A percentile compares a stretch with the other conserved stretches of the same genome.
These are phyloP conservation scores for Heliconius cydno DNA, from an alignment of 2,888 invertebrate genomes.

Conservation along the genomic window DNA sequence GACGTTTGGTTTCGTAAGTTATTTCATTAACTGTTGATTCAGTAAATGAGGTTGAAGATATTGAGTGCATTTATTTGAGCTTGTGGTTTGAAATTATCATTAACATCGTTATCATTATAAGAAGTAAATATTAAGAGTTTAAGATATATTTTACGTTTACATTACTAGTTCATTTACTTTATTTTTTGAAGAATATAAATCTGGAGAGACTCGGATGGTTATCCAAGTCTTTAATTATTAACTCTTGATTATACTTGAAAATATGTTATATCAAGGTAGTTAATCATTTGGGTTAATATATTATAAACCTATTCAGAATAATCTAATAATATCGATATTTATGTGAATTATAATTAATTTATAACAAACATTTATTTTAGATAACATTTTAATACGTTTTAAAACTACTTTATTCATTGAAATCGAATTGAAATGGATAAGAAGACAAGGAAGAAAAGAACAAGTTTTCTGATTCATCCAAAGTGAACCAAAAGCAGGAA, in stretches of 20 bases:
- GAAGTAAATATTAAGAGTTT: no score
- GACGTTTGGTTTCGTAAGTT: neutral
- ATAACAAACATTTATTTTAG: neutral
- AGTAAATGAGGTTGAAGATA: neutral
- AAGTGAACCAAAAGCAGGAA: neutral
- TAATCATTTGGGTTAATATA: neutral
- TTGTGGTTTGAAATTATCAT: no score
- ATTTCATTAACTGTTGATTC: neutral
- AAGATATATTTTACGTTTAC: no score
- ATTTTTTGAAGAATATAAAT: no score
- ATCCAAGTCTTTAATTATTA: no score
- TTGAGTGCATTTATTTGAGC: no score
- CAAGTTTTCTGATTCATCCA: neutral
- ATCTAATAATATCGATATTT: neutral
- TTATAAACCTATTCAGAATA: neutral
- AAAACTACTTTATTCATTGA: neutral
- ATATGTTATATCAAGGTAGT: neutral
- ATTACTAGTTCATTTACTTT: no score
- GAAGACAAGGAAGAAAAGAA: neutral
- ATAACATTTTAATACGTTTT: neutral
- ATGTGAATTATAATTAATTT: neutral
- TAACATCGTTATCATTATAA: no score
- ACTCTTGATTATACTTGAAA: no score
- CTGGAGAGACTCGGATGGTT: no score
- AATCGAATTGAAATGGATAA: no score